Evolutionary conservation across 2,888 invertebrate genomes (phyloP).

Genomic region (Buathra laborator): DNA sequence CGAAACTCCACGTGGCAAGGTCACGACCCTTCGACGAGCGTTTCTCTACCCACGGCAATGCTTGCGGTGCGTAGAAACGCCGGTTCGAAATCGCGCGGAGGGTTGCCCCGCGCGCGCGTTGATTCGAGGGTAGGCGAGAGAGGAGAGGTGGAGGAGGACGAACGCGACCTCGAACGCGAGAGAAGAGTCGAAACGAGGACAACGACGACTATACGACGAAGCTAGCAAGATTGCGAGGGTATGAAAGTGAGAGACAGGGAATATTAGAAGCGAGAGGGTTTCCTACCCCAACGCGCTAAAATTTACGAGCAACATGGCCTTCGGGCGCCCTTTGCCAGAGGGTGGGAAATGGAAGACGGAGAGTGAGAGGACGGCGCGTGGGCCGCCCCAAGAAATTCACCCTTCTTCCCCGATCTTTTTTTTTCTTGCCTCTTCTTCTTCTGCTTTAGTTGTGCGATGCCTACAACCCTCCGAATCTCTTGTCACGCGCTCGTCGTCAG

Average conservation of each 20-base stretch:
- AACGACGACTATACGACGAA: conserved; percentile 4
- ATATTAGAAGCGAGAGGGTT: conserved; percentile 62
- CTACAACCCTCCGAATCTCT: conserved; percentile 23
- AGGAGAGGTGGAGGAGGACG: neutral
- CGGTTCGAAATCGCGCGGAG: conserved; percentile 39
- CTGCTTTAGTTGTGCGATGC: conserved; percentile 13
- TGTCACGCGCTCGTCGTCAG: conserved; percentile 1
- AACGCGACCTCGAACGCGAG: conserved; percentile 47
- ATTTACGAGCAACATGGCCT: conserved; percentile 81
- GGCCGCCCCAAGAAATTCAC: conserved; percentile 52
- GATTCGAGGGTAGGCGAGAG: neutral
- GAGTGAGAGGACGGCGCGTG: conserved; percentile 37
- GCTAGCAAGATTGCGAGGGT: neutral
- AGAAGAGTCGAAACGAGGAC: conserved; percentile 42
- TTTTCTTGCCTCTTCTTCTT: conserved; percentile 13
- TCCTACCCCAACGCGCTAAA: conserved; percentile 74
- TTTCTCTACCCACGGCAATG: conserved; percentile 46
- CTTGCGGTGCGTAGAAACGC: conserved; percentile 58
- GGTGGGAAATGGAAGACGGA: conserved; percentile 45
- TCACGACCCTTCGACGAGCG: conserved; percentile 75
- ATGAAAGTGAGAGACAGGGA: conserved; percentile 2
- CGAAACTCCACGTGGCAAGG: conserved; percentile 80
- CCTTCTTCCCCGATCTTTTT: conserved; percentile 46
- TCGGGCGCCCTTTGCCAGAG: conserved; percentile 70
- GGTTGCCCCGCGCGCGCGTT: conserved; percentile 35